phyloP scores from a whole-genome alignment of 2,797 vertebrate genomes.

The Aselliscus stoliczkanus region DNA sequence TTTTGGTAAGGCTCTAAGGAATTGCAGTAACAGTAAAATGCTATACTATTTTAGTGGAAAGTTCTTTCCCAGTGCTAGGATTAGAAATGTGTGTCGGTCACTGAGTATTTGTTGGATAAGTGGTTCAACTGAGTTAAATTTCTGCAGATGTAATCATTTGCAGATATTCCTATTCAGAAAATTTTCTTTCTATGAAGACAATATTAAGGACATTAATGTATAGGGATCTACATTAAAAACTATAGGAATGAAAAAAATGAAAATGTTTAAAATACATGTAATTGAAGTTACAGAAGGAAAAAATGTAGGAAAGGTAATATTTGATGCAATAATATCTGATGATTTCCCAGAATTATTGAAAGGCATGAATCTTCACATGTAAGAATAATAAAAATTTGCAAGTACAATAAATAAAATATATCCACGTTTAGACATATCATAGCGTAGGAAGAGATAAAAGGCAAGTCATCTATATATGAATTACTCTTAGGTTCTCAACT shows the following conservation, averaged over 20 bases:
- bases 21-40: neutral
- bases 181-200: neutral
- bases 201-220: neutral
- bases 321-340: neutral
- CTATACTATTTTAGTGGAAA: neutral
- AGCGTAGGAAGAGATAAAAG: neutral
- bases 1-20: neutral
- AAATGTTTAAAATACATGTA: neutral
- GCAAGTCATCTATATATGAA: neutral
- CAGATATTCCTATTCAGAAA: neutral
- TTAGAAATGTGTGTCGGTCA: neutral
- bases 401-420: neutral
- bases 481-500: neutral
- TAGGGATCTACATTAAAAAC: neutral
- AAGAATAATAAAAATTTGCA: neutral
- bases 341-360: neutral
- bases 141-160: neutral
- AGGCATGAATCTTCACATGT: neutral
- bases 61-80: neutral
- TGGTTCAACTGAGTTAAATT: neutral
- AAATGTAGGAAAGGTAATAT: neutral
- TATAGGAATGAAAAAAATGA: neutral
- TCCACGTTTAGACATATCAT: neutral
- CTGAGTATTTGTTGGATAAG: neutral
- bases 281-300: neutral